Percentiles rank a stretch among this genome's conserved stretches.
Conservation (phyloP, 2,113 vertebrate genomes). For the Guaruba guarouba region DNA sequence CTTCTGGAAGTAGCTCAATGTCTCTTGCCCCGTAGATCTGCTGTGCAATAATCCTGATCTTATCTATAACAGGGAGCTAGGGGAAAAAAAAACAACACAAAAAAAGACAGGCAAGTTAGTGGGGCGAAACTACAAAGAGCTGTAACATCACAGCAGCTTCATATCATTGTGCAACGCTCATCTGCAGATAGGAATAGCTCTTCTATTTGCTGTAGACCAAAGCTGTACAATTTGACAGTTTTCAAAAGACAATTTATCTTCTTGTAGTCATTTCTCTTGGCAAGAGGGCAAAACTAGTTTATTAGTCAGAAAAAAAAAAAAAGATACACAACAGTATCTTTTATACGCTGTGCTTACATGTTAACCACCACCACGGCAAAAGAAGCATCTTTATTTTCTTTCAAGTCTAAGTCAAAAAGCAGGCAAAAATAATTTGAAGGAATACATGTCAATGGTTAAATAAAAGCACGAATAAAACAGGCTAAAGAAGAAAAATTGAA, state of each 20-base stretch:
- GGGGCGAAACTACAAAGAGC: neutral
- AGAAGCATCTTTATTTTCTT: neutral
- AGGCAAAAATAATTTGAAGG: neutral
- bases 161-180: neutral
- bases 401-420: neutral
- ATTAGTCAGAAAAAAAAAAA: neutral
- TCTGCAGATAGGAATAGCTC: neutral
- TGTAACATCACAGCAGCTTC: neutral
- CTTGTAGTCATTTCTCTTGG: neutral
- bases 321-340: neutral
- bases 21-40: conserved; percentile 95
- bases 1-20: conserved; percentile 91
- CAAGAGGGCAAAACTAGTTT: neutral
- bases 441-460: neutral
- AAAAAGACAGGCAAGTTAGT: neutral
- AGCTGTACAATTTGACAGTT: neutral
- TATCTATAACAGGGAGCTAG: conserved; percentile 88
- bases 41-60: conserved; percentile 93
- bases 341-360: neutral
- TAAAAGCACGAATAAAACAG: neutral
- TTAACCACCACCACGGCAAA: neutral
- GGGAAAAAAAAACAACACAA: neutral
- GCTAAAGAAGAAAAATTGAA: neutral
- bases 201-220: neutral
- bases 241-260: neutral